Evolutionary conservation across 1,140 invertebrate genomes (phyloP), one percentile per base, ranked within the genome.

Genomic region (Paralvinella palmiformis): DNA sequence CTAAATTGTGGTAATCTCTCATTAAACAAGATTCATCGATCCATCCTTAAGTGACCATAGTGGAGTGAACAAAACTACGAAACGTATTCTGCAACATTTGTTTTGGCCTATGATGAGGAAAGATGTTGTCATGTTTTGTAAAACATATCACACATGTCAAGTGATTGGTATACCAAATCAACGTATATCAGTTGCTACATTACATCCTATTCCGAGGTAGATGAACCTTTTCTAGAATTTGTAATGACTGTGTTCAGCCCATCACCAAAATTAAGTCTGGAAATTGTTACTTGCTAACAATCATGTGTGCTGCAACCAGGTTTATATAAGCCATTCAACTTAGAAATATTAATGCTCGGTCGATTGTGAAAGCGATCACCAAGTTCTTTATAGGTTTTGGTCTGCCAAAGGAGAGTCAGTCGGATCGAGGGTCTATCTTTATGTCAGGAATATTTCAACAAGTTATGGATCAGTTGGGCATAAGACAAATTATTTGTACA

Each of bases 391-490:
- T 29, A 6, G 7, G 5, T 41, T 10, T 62, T 29, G 45, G 60
- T 17, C 44, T 62, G 4, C 45, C 60, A 10, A 31, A 29, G 45
- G 20, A 31, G 7, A 62, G 27, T 13, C 60, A 62, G 31, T 62
- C 60, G 6, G 60, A 62, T 53, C 52, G 2, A 45, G 62, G 62
- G 10, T 57, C 62, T 5, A 63, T 57, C n/a, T n/a, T n/a, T n/a
- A n/a, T n/a, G n/a, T n/a, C n/a, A n/a, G n/a, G n/a, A n/a, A n/a
- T n/a, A n/a, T 37, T 63, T 58, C 31, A 29, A 58, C 52, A 63
- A 53, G 52, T 37, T 24, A 44, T 29, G 6, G 5, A 37, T 4
- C 17, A 37, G 52, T 3, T 63, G 15, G 27, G 62, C 22, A 37
- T 57, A 7, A 55, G 27, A 24, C 52, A 57, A 1, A 22, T 57